Evolutionary conservation across 2,888 invertebrate species (phyloP), one percentile per base, ranked within the genome.

Genomic region (Andrena hattorfiana): DNA sequence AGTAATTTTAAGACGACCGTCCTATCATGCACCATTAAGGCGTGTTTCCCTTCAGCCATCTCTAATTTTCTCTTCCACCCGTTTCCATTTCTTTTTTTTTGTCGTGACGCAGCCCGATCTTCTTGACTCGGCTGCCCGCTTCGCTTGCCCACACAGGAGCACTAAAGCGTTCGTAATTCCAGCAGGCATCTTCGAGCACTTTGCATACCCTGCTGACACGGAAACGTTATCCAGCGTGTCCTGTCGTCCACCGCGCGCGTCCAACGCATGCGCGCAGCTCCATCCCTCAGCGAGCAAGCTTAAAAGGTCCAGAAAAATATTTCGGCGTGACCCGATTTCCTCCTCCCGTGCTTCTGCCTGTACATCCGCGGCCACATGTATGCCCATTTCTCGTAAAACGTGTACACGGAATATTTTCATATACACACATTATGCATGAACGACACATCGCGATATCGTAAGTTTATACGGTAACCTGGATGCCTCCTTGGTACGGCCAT

Each of bases 391-490:
- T 8, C 51, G 49, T 63, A 30, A 42, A 56, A 13, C 62, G 56
- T 28, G n/a, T 26, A 48, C 75, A 71, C 42, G 56, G 74, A 80
- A 70, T 74, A 74, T 70, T 74, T 81, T 78, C 81, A 32, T 77
- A 56, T 26, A 54, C 70, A 54, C 51, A 66, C 51, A 74, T 79
- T n/a, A 71, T 49, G 48, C 66, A 64, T 35, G n/a, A n/a, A n/a
- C 42, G 70, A 77, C 73, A 51, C 67, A 67, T 68, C 67, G 85
- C 87, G 86, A 88, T 89, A 89, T 87, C 85, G 84, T 77, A 81
- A 88, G 90, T 89, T 91, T 91, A 89, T 90, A 85, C 82, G 85
- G 79, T 20, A 71, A 59, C 64, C 51, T 54, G 60, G 70, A 68
- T 62, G 51, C 66, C 77, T 89, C 81, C 85, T 83, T 81, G 78